Percentiles rank a stretch among this genome's conserved stretches.
phyloP scores from a whole-genome alignment of 2,888 invertebrate species.

The Torymus tubicola region DNA sequence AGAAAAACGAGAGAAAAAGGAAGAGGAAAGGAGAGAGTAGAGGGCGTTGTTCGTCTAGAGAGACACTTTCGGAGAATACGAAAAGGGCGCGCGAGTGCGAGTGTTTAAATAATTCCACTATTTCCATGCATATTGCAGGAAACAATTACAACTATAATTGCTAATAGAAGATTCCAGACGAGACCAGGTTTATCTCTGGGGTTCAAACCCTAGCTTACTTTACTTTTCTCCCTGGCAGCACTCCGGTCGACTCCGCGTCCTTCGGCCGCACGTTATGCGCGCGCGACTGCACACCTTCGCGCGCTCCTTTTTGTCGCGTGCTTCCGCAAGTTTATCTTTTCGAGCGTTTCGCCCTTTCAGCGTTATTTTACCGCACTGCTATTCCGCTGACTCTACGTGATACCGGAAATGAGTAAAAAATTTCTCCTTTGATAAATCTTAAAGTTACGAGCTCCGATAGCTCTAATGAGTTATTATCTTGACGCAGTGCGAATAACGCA shows the following conservation, averaged over 20 bases:
- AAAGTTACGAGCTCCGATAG: slow-evolving; percentile 31
- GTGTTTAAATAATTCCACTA: slow-evolving; percentile 76
- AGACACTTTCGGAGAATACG: slow-evolving; percentile 37
- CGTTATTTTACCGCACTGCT: slow-evolving; percentile 38
- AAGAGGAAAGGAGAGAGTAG: slow-evolving; percentile 36
- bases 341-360: slow-evolving; percentile 36
- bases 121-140: slow-evolving; percentile 77
- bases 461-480: slow-evolving; percentile 52
- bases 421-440: slow-evolving; percentile 48
- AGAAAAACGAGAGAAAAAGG: slow-evolving; percentile 53
- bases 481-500: slow-evolving; percentile 46
- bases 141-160: slow-evolving; percentile 77
- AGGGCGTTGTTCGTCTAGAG: slow-evolving; percentile 52
- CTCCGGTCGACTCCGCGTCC: slow-evolving; percentile 38
- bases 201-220: slow-evolving; percentile 66
- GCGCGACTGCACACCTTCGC: slow-evolving; percentile 50
- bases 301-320: slow-evolving; percentile 54
- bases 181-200: slow-evolving; percentile 74
- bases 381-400: slow-evolving; percentile 37
- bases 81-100: slow-evolving; percentile 64
- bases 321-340: slow-evolving; percentile 49
- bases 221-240: slow-evolving; percentile 60
- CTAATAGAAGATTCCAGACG: slow-evolving; percentile 76
- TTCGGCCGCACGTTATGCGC: slow-evolving; percentile 36
- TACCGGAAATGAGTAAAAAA: slow-evolving; percentile 37